These are phyloP conservation scores for Oxyura jamaicensis DNA, from an alignment of 2,113 vertebrate genomes.

Conservation along the genomic window DNA sequence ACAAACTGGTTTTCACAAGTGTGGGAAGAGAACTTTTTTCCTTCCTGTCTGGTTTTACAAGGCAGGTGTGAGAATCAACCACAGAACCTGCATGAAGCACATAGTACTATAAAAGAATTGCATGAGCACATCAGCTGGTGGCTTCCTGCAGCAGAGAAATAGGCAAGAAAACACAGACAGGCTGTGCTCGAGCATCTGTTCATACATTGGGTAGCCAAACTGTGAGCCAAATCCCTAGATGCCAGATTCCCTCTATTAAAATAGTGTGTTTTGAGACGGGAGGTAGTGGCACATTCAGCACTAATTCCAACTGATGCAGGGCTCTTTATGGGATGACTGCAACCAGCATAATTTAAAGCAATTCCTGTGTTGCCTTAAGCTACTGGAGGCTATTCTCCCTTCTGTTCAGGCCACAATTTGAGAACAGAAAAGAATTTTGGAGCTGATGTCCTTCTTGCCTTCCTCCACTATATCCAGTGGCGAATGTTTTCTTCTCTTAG, in stretches of 20 bases:
- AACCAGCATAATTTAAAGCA: not conserved
- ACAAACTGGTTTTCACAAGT: not conserved
- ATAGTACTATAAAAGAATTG: not conserved
- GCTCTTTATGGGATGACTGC: not conserved
- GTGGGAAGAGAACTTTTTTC: not conserved
- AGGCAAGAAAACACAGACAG: not conserved
- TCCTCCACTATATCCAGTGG: not conserved
- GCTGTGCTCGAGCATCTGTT: not conserved
- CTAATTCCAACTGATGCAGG: not conserved
- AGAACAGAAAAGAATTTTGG: not conserved
- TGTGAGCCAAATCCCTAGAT: not conserved
- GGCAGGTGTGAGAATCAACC: not conserved
- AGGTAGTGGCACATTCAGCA: not conserved
- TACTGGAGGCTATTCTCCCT: not conserved
- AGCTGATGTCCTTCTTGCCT: not conserved
- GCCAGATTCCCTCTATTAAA: not conserved
- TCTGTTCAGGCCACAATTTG: not conserved
- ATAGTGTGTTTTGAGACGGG: not conserved
- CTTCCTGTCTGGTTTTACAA: not conserved
- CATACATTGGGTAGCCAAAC: not conserved
- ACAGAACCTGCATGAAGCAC: fast-evolving
- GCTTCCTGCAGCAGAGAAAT: not conserved
- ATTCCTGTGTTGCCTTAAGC: not conserved
- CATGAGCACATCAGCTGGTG: not conserved
- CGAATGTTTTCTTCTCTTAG: constrained; percentile 20